These are phyloP conservation scores for Stenolophus ochropezus DNA, from an alignment of 2,888 invertebrate species.

Conservation along the genomic window DNA sequence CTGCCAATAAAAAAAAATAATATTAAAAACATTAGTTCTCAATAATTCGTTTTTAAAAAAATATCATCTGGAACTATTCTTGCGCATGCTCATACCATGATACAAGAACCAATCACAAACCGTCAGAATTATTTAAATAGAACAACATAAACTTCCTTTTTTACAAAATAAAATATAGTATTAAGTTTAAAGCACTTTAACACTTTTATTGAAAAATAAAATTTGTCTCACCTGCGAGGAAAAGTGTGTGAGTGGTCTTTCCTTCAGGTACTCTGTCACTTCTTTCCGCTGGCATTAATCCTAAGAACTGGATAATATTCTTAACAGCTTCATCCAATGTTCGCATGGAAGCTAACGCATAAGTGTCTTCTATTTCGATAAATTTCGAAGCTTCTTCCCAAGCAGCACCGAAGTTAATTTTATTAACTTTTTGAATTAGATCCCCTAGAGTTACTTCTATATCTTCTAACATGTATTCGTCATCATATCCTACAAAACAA, in stretches of 20 bases:
- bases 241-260: slow-evolving; percentile 86
- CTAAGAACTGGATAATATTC: slow-evolving; percentile 87
- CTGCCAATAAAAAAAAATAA: too few species aligned
- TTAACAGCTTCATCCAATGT: slow-evolving; percentile 89
- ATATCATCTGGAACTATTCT: too few species aligned
- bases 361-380: slow-evolving; percentile 93
- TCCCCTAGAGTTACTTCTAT: slow-evolving; percentile 89
- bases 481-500: slow-evolving; percentile 83
- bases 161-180: too few species aligned
- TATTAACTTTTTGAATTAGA: slow-evolving; percentile 87
- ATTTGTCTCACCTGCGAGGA: slow-evolving; percentile 80
- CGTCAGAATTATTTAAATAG: too few species aligned
- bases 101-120: too few species aligned
- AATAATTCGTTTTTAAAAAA: too few species aligned
- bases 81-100: too few species aligned
- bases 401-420: slow-evolving; percentile 82
- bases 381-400: slow-evolving; percentile 83
- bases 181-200: too few species aligned
- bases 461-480: slow-evolving; percentile 97
- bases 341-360: slow-evolving; percentile 86
- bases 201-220: background rate
- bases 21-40: too few species aligned
- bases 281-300: slow-evolving; percentile 89
- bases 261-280: slow-evolving; percentile 89
- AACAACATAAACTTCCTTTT: too few species aligned